Evolutionary conservation across 1,140 invertebrate species (phyloP), one percentile per base, ranked within the genome.

Genomic region (Ericerus pela): DNA sequence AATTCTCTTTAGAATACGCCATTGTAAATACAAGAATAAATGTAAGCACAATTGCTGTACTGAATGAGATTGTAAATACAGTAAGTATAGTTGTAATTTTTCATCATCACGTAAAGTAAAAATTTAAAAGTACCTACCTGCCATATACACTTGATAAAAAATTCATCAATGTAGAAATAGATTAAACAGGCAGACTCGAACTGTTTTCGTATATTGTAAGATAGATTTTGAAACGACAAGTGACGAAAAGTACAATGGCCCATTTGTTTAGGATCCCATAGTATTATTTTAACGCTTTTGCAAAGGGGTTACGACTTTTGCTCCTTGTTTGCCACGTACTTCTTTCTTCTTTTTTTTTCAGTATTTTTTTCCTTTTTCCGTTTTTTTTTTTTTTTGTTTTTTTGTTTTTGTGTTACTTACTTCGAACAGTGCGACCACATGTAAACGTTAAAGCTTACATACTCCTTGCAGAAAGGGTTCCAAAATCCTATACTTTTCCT

Each of bases 241-340:
- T 47, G 20, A 47, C 41, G 41, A 47, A 47, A 47, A 47, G 41
- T 47, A 47, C 26, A 47, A 47, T 47, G 41, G 41, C 41, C 41
- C 41, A 47, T 47, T 47, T 47, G 41, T 47, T 47, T 47, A 47
- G 41, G 26, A 47, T 47, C 41, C 41, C 41, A 47, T 47, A 47
- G 41, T 24, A 47, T 47, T 47, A 47, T 47, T 47, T 47, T 47
- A 47, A 47, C 26, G 26, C 41, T 4, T 12, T 18, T 14, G 22
- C 10, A 2, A 5, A 47, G 41, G 41, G 41, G 41, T 18, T 24
- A 24, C 10, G 41, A 47, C 41, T 47, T 47, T 47, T 16, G 14
- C 20, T 24, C 41, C 41, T 24, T 24, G 41, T 24, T 10, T n/a
- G 30, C n/a, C n/a, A n/a, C n/a, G n/a, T n/a, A n/a, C n/a, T n/a